Evolutionary conservation across 1,140 invertebrate genomes (phyloP).

Genomic region (Drosophila malerkotliana): DNA sequence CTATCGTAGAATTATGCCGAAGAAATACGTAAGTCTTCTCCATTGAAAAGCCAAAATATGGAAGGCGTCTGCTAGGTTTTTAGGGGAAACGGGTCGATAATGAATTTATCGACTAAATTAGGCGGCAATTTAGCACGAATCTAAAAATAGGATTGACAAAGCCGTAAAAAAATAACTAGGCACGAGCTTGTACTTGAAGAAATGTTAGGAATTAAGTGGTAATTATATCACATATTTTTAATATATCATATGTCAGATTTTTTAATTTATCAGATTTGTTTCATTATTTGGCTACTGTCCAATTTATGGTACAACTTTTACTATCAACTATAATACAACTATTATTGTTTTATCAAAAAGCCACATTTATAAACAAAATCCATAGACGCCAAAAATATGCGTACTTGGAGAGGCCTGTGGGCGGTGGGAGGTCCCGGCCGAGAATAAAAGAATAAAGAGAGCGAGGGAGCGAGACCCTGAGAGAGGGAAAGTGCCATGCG

Average conservation of each 20-base stretch:
- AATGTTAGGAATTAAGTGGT: too few species aligned
- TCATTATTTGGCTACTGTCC: background rate
- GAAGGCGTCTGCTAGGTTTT: background rate
- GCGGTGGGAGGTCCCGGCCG: background rate
- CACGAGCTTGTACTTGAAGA: background rate
- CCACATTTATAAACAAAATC: too few species aligned
- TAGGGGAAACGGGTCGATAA: constrained; percentile 13
- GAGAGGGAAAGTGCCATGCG: constrained; percentile 27
- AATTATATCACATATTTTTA: too few species aligned
- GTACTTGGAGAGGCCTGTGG: constrained; percentile 4
- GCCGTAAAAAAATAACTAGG: background rate
- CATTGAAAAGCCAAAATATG: background rate
- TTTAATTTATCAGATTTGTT: too few species aligned
- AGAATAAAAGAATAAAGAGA: background rate
- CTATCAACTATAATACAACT: background rate
- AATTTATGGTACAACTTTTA: background rate
- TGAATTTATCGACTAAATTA: constrained; percentile 27
- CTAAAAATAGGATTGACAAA: constrained; percentile 11
- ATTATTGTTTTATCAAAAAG: background rate
- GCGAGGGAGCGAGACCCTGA: constrained; percentile 8
- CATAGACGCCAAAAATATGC: constrained; percentile 32
- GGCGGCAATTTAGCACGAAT: background rate
- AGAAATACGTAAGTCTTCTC: background rate
- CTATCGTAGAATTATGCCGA: background rate
- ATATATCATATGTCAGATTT: too few species aligned